Evolutionary conservation across 1,140 invertebrate species (phyloP), one percentile per base, ranked within the genome.

Genomic region (Drosophila nigrodunni): DNA sequence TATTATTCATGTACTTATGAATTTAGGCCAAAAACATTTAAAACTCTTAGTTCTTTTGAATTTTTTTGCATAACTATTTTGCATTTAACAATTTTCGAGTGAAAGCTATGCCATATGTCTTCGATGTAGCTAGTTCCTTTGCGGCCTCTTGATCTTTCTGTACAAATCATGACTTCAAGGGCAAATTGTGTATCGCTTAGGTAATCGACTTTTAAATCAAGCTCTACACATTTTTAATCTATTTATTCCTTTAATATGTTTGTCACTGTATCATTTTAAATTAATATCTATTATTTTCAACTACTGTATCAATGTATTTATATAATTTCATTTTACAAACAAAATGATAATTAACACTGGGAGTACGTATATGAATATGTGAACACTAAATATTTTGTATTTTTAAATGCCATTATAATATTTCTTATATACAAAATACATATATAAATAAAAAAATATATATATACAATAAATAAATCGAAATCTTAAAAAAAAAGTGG

Each of bases 51-150:
- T 49, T 37, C 15, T 8, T 15, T 46, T 15, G 15, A 15, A 15
- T 43, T 37, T 5, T 35, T 37, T 37, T n/a, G 30, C 6, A 13
- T 34, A n/a, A 34, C 11, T 13, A 0, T 34, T 34, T n/a, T 54
- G 34, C 34, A 35, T 54, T 54, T 54, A 37, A 54, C n/a, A 35
- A 46, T 43, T 43, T 25, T 10, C 61, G 70, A 60, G 50, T 80
- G 47, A 57, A 65, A 21, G 2, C 44, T 52, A 71, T 47, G 49
- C 61, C 76, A 68, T 68, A 52, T 82, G 80, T 71, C 65, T 82
- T 78, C 65, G 80, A 41, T 68, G 37, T 61, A 69, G 46, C 47
- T 21, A 69, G 47, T 54, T 55, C 21, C 35, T 62, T 15, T 3
- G 25, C n/a, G 7, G 9, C 58, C 30, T 47, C 9, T 47, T 18